These are phyloP conservation scores for Pitangus sulphuratus DNA, from an alignment of 2,797 vertebrate genomes.

Conservation along the genomic window DNA sequence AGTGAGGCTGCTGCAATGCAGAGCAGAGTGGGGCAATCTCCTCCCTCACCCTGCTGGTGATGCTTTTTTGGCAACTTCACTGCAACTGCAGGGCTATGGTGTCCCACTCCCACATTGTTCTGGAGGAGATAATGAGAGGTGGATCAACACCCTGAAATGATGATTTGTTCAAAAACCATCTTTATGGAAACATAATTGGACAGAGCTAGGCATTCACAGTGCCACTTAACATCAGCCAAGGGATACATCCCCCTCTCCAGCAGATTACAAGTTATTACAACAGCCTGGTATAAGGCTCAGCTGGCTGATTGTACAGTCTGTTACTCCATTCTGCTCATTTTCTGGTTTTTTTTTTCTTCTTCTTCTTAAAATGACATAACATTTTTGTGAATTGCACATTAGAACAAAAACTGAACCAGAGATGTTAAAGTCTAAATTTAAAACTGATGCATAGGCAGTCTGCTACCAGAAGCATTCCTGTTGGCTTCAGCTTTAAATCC, in stretches of 20 bases:
- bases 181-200: not conserved
- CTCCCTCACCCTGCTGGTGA: not conserved
- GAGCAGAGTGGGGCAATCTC: not conserved
- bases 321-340: not conserved
- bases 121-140: not conserved
- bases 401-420: not conserved
- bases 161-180: not conserved
- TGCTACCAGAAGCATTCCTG: not conserved
- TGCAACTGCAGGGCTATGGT: fast-evolving
- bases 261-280: not conserved
- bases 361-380: not conserved
- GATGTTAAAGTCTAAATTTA: not conserved
- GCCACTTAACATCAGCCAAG: not conserved
- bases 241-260: not conserved
- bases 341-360: not conserved
- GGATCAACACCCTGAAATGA: not conserved
- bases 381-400: not conserved
- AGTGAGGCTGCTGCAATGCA: not conserved
- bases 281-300: not conserved
- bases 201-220: not conserved
- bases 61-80: fast-evolving
- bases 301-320: fast-evolving
- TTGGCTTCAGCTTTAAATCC: not conserved
- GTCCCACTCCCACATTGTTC: not conserved
- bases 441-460: not conserved